Percentiles rank a stretch among this genome's conserved stretches.
These are phyloP conservation scores for Apeira syringaria DNA, from an alignment of 2,888 invertebrate species.

Conservation along the genomic window DNA sequence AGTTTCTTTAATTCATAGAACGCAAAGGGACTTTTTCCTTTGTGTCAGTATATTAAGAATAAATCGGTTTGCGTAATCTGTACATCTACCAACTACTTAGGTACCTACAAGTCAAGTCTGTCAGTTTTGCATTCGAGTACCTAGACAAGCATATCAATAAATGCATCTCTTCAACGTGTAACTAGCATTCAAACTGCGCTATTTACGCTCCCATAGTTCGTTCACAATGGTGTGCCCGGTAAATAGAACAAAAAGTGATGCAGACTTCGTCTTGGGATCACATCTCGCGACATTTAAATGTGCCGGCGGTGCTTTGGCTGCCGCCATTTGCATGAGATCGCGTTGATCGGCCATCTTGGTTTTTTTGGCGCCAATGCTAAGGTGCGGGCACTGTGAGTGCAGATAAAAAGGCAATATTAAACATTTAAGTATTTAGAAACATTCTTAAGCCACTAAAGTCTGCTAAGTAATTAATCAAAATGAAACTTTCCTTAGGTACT, in stretches of 20 bases:
- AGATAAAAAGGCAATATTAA: no score
- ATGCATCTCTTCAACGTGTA: constrained; percentile 18
- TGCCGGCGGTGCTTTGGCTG: constrained; percentile 72
- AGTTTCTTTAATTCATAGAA: no score
- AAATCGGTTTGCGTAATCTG: no score
- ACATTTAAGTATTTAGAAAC: no score
- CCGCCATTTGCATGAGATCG: constrained; percentile 77
- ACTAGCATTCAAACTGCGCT: constrained; percentile 23
- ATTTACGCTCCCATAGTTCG: constrained; percentile 44
- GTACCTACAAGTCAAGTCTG: no score
- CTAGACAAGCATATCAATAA: constrained; percentile 19
- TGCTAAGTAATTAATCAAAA: no score
- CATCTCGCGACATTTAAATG: constrained; percentile 73
- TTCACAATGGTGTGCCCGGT: constrained; percentile 50
- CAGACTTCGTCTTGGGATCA: constrained; percentile 45
- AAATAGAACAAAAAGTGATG: constrained; percentile 71
- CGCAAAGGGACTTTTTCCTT: no score
- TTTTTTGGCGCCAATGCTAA: constrained; percentile 56
- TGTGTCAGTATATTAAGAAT: no score
- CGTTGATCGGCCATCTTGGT: constrained; percentile 69
- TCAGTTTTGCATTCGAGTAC: constrained; percentile 1
- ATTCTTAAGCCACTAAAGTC: no score
- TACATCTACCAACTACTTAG: no score
- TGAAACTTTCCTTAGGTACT: no score
- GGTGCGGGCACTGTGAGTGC: constrained; percentile 34